phyloP scores from a whole-genome alignment of 2,797 vertebrate genomes.

The Tokudaia tokunoshimensis region DNA sequence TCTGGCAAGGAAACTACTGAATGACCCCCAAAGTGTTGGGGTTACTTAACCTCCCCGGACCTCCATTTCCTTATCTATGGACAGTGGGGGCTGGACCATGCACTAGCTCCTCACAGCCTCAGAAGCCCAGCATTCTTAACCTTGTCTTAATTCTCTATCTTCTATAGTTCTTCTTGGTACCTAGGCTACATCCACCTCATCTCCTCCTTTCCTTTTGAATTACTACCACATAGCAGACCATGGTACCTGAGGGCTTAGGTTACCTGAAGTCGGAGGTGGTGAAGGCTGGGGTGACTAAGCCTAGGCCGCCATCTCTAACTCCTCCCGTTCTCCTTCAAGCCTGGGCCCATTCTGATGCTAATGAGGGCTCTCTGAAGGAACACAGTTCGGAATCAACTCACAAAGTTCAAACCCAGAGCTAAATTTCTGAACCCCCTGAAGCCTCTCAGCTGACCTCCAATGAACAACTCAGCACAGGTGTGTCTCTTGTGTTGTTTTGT shows the following conservation, averaged over 20 bases:
- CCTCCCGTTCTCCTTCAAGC: constrained; percentile 7
- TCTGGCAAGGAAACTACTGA: constrained; percentile 34
- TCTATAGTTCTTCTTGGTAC: background rate
- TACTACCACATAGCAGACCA: background rate
- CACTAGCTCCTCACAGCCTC: background rate
- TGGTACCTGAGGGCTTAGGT: background rate
- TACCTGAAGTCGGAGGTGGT: background rate
- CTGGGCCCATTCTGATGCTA: background rate
- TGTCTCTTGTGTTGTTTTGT: background rate
- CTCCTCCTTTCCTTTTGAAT: background rate
- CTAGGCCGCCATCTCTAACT: background rate
- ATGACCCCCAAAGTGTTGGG: constrained; percentile 47
- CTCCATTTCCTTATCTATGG: constrained; percentile 63
- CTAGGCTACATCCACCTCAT: background rate
- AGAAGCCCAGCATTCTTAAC: background rate
- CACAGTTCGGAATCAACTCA: background rate
- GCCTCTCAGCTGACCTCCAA: background rate
- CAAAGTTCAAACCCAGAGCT: background rate
- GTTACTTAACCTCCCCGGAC: constrained; percentile 36
- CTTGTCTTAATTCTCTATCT: background rate
- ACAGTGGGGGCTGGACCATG: background rate
- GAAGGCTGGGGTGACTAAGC: background rate
- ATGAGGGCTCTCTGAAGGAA: background rate
- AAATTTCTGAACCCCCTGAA: background rate
- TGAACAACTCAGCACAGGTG: background rate